phyloP scores from a whole-genome alignment of 2,888 invertebrate genomes.

The Crossocerus cetratus region DNA sequence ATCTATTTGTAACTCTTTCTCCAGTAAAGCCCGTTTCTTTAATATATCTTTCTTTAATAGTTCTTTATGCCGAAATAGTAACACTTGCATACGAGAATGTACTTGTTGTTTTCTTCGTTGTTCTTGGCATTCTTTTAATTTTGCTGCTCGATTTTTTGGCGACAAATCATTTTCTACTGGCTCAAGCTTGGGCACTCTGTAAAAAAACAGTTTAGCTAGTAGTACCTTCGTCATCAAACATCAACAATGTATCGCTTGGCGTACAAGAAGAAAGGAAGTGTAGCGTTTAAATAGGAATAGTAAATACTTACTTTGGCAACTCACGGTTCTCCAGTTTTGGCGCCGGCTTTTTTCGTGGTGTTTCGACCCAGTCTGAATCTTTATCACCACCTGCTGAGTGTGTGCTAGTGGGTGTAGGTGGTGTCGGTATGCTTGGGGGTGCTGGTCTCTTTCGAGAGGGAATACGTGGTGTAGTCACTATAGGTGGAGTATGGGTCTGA shows the following conservation, averaged over 20 bases:
- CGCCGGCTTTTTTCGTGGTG: constrained; percentile 69
- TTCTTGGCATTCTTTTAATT: constrained; percentile 77
- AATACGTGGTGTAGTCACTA: constrained; percentile 76
- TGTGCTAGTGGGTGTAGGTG: constrained; percentile 40
- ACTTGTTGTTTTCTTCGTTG: constrained; percentile 79
- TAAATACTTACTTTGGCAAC: constrained; percentile 60
- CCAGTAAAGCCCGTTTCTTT: constrained; percentile 91
- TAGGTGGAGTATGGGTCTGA: constrained; percentile 66
- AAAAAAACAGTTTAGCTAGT: constrained; percentile 14
- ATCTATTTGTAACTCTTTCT: constrained; percentile 92
- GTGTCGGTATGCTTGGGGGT: constrained; percentile 67
- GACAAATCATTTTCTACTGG: constrained; percentile 66
- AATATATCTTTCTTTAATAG: constrained; percentile 94
- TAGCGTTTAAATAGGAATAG: background rate
- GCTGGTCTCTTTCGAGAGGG: constrained; percentile 79
- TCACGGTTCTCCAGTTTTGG: constrained; percentile 68
- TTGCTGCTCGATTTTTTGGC: constrained; percentile 72
- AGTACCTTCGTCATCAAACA: background rate
- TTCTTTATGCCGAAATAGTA: constrained; percentile 93
- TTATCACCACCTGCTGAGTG: constrained; percentile 57
- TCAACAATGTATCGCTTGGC: background rate
- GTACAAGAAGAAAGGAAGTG: background rate
- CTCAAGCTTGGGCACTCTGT: constrained; percentile 67
- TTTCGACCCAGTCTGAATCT: constrained; percentile 65
- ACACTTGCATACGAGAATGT: constrained; percentile 82